Conservation (phyloP, 2,113 vertebrate genomes). For the Mugil cephalus region DNA sequence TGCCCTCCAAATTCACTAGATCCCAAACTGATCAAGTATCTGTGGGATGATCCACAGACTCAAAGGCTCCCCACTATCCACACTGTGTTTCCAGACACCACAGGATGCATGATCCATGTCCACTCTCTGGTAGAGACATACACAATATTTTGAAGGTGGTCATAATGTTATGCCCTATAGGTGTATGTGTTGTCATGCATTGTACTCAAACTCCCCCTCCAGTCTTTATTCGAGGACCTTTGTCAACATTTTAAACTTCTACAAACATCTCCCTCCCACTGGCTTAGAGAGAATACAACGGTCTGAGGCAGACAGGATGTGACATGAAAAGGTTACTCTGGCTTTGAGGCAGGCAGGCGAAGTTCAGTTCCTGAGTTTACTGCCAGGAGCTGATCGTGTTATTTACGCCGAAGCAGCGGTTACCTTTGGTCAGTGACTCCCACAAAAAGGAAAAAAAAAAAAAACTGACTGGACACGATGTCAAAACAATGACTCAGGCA, state of each 20-base stretch:
- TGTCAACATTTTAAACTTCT: neutral
- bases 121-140: neutral
- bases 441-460: neutral
- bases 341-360: constrained; percentile 49
- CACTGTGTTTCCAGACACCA: too few species aligned
- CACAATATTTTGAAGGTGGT: neutral
- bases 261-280: constrained; percentile 3
- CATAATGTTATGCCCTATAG: too few species aligned
- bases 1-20: too few species aligned
- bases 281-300: neutral
- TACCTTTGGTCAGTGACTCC: constrained; percentile 39
- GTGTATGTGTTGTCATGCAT: too few species aligned
- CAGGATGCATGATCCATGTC: too few species aligned
- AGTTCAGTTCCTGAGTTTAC: constrained; percentile 62
- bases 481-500: constrained; percentile 49
- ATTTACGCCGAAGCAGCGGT: constrained; percentile 39
- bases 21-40: too few species aligned
- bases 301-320: constrained; percentile 38
- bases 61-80: too few species aligned
- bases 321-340: constrained; percentile 57
- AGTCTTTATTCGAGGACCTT: neutral
- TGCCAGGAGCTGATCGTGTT: constrained; percentile 39
- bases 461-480: neutral
- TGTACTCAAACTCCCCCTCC: too few species aligned
- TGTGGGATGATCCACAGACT: too few species aligned